Conservation (phyloP, 2,797 vertebrate species). For the Takifugu rubripes region DNA sequence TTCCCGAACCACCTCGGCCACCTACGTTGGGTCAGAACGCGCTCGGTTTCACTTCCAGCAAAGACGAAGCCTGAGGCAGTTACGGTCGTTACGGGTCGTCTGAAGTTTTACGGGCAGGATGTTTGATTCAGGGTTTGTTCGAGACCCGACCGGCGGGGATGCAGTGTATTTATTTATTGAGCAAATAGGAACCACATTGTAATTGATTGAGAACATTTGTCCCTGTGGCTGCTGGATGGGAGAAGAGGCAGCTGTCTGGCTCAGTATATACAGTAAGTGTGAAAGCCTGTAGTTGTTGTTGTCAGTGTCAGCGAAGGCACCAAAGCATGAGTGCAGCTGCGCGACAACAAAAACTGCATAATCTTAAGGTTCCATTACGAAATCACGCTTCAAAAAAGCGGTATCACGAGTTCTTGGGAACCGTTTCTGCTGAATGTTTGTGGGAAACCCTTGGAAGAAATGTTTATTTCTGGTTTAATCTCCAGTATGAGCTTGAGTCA, state of each 20-base stretch:
- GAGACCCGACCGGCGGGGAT: neutral
- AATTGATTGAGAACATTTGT: constrained; percentile 1
- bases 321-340: neutral
- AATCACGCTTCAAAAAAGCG: too few relatives aligned
- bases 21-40: too few relatives aligned
- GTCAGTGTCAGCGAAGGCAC: neutral
- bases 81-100: too few relatives aligned
- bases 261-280: neutral
- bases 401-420: too few relatives aligned
- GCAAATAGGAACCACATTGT: neutral
- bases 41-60: too few relatives aligned
- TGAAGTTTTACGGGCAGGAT: neutral
- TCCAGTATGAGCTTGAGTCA: constrained; percentile 21
- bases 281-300: neutral
- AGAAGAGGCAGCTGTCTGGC: neutral
- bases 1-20: too few relatives aligned
- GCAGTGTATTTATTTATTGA: neutral
- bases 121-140: neutral
- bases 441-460: neutral
- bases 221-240: neutral
- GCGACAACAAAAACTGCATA: too few relatives aligned
- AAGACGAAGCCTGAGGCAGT: too few relatives aligned
- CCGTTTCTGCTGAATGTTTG: too few relatives aligned
- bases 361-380: too few relatives aligned
- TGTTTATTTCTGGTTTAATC: constrained; percentile 27